These are phyloP conservation scores for Monopterus albus DNA, from an alignment of 2,113 vertebrate genomes.

Conservation along the genomic window DNA sequence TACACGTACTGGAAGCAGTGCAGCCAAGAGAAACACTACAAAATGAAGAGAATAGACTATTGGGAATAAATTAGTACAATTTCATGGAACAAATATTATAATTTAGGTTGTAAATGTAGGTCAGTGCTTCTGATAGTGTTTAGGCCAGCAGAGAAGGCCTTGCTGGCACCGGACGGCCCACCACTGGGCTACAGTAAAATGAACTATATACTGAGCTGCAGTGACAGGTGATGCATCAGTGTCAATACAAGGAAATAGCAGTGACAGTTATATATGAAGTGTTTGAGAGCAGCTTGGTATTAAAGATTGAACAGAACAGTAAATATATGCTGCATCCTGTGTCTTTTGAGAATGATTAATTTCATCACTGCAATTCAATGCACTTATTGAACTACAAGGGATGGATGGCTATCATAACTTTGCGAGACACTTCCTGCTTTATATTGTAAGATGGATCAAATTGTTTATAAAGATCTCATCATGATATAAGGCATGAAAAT, in stretches of 20 bases:
- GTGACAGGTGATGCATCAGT: constrained; percentile 7
- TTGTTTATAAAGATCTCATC: constrained; percentile 44
- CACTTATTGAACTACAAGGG: constrained; percentile 54
- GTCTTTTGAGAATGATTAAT: constrained; percentile 52
- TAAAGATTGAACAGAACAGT: constrained; percentile 39
- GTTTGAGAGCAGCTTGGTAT: constrained; percentile 35
- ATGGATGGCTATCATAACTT: constrained; percentile 65
- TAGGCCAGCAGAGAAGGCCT: too few relatives aligned
- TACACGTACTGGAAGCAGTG: too few relatives aligned
- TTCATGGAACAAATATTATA: too few relatives aligned
- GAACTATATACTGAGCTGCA: constrained; percentile 22
- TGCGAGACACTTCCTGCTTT: constrained; percentile 63
- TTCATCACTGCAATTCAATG: constrained; percentile 53
- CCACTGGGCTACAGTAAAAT: constrained; percentile 29
- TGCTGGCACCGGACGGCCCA: too few relatives aligned
- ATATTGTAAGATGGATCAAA: constrained; percentile 70
- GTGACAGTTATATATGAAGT: constrained; percentile 37
- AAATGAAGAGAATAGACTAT: too few relatives aligned
- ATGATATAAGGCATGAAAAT: constrained; percentile 57
- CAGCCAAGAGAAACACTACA: too few relatives aligned
- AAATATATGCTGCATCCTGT: constrained; percentile 24
- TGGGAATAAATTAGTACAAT: too few relatives aligned
- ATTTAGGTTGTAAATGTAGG: too few relatives aligned
- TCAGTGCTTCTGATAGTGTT: too few relatives aligned
- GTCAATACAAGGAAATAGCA: constrained; percentile 10